A percentile compares a stretch with the other conserved stretches of the same genome.
phyloP scores from a whole-genome alignment of 2,888 invertebrate species.

The Pseudeuparius sepicola region DNA sequence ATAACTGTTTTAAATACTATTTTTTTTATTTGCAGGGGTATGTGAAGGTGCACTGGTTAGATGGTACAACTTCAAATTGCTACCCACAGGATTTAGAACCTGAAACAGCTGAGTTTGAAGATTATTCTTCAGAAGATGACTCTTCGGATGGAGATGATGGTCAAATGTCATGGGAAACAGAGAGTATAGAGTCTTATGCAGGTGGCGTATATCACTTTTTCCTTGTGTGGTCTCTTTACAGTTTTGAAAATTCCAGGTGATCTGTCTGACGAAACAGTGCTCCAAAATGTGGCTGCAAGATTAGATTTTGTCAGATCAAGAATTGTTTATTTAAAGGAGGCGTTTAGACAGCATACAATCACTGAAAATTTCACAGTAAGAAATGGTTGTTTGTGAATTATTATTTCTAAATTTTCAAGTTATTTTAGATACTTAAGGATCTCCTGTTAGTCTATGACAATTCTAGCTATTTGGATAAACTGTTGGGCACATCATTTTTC shows the following conservation, averaged over 20 bases:
- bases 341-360: slow-evolving; percentile 66
- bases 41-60: slow-evolving; percentile 89
- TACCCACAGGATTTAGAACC: slow-evolving; percentile 72
- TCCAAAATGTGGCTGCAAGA: slow-evolving; percentile 60
- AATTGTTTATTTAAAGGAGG: slow-evolving; percentile 53
- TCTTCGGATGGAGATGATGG: slow-evolving; percentile 26
- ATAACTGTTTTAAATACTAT: too few species aligned
- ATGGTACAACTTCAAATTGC: slow-evolving; percentile 74
- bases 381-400: too few species aligned
- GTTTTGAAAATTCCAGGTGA: too few species aligned
- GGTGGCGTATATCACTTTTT: too few species aligned
- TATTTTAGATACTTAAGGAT: slow-evolving; percentile 61
- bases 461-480: slow-evolving; percentile 74
- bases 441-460: slow-evolving; percentile 75
- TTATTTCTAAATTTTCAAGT: too few species aligned
- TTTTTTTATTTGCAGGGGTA: too few species aligned
- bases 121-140: slow-evolving; percentile 60
- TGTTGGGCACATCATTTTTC: slow-evolving; percentile 79
- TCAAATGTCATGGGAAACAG: slow-evolving; percentile 68
- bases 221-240: too few species aligned
- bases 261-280: slow-evolving; percentile 37
- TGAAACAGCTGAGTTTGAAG: slow-evolving; percentile 66
- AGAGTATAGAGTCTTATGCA: slow-evolving; percentile 50
- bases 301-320: slow-evolving; percentile 36
- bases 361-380: slow-evolving; percentile 61